Evolutionary conservation across 2,888 invertebrate species (phyloP), one percentile per base, ranked within the genome.

Genomic region (Mythimna lalbum): DNA sequence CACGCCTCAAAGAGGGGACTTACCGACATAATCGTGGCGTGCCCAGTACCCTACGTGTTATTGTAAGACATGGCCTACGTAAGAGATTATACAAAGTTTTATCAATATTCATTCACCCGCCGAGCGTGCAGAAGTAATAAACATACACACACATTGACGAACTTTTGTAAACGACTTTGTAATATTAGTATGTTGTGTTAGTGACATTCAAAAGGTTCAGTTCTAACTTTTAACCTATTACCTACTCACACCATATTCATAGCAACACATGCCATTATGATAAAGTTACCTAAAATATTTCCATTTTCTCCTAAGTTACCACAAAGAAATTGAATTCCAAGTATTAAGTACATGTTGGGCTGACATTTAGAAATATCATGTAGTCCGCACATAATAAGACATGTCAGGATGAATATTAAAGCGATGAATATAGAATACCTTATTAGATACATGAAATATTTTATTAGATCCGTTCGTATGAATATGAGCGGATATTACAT

Each of bases 391-490:
- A 61, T 36, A 57, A 36, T 57, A 52, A 43, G 43, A 61, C 36
- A 47, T 61, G 43, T 71, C 36, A 39, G 27, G 19, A 31, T 61
- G 27, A 63, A 63, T 77, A 61, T 61, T 55, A 70, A 60, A 55
- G 56, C 39, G 50, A 70, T 62, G 56, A 62, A 62, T 70, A 47
- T 53, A 57, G 52, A 76, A 59, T 43, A 78, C 43, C 55, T 73
- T 62, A 61, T 52, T 56, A 63, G 19, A 60, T n/a, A 55, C 19
- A 50, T 21, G 36, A 70, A 52, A n/a, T 68, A 31, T 27, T 50
- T 56, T 71, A 71, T 65, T 55, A 50, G 47, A 47, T 63, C 21
- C 55, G 53, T 43, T 75, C 71, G 10, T 43, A 47, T n/a, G 36
- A 52, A 52, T 47, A 59, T 47, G 33, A 36, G 59, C 63, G 49